Conservation (phyloP, 1,140 invertebrate species). For the Euwallacea fornicatus region DNA sequence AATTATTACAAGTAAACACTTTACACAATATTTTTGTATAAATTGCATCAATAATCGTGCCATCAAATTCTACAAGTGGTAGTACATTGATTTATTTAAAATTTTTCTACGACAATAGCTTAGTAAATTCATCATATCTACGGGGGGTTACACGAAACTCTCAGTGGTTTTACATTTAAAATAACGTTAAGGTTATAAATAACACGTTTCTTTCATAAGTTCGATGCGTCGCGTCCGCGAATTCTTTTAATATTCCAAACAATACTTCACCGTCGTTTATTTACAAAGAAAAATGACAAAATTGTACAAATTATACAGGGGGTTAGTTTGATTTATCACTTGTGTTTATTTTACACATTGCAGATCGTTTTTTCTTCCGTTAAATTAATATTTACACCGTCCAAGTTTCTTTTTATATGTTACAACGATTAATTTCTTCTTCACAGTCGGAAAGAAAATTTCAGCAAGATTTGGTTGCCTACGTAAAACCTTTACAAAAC, state of each 20-base stretch:
- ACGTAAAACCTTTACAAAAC: constrained; percentile 31
- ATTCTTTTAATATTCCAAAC: constrained; percentile 42
- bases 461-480: constrained; percentile 12
- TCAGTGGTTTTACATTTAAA: constrained; percentile 1
- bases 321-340: constrained; percentile 21
- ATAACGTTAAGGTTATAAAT: constrained; percentile 1
- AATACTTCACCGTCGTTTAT: constrained; percentile 42
- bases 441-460: constrained; percentile 36
- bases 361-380: constrained; percentile 37
- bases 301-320: constrained; percentile 40
- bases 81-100: constrained; percentile 33
- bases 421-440: constrained; percentile 36
- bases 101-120: constrained; percentile 40
- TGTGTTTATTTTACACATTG: constrained; percentile 33
- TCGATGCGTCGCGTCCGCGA: constrained; percentile 31
- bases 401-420: constrained; percentile 29
- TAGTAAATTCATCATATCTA: constrained; percentile 38
- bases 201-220: neutral
- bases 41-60: constrained; percentile 44
- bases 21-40: constrained; percentile 41
- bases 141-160: constrained; percentile 38
- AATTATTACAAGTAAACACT: constrained; percentile 47
- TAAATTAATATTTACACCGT: constrained; percentile 43
- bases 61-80: constrained; percentile 46
- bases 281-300: constrained; percentile 40